Percentiles rank a stretch among this genome's conserved stretches.
Evolutionary conservation across 2,888 invertebrate genomes (phyloP).

Genomic region (Omphaloscelis lunosa): DNA sequence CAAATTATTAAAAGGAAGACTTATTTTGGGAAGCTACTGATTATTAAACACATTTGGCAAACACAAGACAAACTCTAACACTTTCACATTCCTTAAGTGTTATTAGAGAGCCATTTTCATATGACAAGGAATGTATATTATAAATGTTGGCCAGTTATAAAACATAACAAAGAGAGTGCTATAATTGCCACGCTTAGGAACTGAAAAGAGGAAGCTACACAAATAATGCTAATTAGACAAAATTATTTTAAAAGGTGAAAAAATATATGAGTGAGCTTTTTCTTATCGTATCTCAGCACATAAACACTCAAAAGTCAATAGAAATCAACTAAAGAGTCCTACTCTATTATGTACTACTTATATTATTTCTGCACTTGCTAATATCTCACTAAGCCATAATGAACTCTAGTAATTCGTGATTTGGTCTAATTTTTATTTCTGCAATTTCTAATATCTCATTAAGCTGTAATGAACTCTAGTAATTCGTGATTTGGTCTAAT

Average conservation of each 20-base stretch:
- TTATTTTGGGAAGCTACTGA: conserved; percentile 26
- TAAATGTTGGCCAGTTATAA: background rate
- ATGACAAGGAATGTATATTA: background rate
- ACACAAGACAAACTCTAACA: conserved; percentile 12
- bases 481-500: conserved; percentile 62
- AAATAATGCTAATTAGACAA: background rate
- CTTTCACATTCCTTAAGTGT: background rate
- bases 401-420: conserved; percentile 52
- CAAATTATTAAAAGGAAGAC: conserved; percentile 40
- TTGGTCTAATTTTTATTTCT: conserved; percentile 61
- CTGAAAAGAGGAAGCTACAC: background rate
- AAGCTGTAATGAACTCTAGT: conserved; percentile 33
- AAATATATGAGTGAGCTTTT: background rate
- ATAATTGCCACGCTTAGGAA: background rate
- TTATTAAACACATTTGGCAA: conserved; percentile 14
- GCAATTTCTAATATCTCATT: background rate
- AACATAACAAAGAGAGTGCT: background rate
- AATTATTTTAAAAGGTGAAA: background rate
- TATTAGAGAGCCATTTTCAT: conserved; percentile 14
- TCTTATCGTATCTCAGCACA: conserved; percentile 51
- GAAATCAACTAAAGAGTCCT: conserved; percentile 26
- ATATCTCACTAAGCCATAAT: conserved; percentile 35
- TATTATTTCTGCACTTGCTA: conserved; percentile 38
- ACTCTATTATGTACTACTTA: conserved; percentile 44
- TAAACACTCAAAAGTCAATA: conserved; percentile 29